Evolutionary conservation across 2,797 vertebrate species (phyloP).

Genomic region (Podarcis siculus): DNA sequence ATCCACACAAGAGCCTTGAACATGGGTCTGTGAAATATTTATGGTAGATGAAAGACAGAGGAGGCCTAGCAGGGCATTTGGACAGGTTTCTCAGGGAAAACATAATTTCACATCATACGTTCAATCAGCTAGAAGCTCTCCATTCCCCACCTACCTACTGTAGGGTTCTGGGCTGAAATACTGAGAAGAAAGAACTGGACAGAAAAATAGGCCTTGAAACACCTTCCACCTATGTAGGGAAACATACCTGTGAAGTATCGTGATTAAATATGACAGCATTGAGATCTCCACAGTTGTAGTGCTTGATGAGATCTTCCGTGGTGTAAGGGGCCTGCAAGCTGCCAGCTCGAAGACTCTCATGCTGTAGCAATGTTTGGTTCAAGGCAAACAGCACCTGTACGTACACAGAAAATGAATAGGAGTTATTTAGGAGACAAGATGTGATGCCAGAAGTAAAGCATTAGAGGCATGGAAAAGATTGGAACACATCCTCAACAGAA

Average conservation of each 20-base stretch:
- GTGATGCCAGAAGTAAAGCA: neutral
- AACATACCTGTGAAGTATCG: slow-evolving; percentile 82
- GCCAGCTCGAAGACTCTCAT: slow-evolving; percentile 83
- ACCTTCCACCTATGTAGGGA: neutral
- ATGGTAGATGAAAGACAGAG: neutral
- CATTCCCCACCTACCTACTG: neutral
- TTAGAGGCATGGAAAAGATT: accelerated
- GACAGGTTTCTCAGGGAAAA: neutral
- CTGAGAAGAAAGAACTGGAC: neutral
- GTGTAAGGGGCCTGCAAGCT: slow-evolving; percentile 83
- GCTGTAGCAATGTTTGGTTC: slow-evolving; percentile 84
- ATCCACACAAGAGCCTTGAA: no score
- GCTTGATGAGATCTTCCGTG: slow-evolving; percentile 86
- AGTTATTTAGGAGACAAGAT: neutral
- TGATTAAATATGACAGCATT: slow-evolving; percentile 85
- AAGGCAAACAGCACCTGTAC: slow-evolving; percentile 84
- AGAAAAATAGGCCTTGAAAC: neutral
- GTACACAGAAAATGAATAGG: slow-evolving; percentile 14
- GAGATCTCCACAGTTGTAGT: slow-evolving; percentile 86
- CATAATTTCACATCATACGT: neutral
- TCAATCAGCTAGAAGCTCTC: neutral
- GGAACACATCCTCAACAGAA: no score
- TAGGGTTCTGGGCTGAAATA: neutral
- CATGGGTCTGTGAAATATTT: neutral
- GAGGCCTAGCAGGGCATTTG: neutral